Percentiles rank a stretch among this genome's conserved stretches.
phyloP scores from a whole-genome alignment of 2,113 vertebrate species.

The Vanacampus margaritifer region DNA sequence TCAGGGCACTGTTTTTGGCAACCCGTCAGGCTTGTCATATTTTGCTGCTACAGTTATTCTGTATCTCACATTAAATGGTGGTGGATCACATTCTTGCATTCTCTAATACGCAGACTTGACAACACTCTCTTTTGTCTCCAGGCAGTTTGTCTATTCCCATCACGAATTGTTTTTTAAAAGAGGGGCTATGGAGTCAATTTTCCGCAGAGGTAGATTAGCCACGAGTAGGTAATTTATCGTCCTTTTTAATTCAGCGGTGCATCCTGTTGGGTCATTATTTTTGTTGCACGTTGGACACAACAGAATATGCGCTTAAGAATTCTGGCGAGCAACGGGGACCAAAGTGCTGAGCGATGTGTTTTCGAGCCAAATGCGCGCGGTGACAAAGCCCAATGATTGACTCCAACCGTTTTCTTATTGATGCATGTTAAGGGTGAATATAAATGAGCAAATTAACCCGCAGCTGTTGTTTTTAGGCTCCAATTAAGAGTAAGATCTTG shows the following conservation, averaged over 20 bases:
- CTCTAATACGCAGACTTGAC: not conserved
- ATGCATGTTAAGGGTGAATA: conserved; percentile 20
- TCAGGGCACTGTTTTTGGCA: no score
- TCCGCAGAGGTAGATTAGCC: conserved; percentile 24
- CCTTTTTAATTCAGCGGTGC: conserved; percentile 47
- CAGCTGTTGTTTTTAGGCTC: not conserved
- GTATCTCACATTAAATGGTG: not conserved
- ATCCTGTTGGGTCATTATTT: conserved; percentile 48
- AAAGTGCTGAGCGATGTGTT: conserved; percentile 52
- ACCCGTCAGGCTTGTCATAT: no score
- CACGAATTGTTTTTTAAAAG: not conserved
- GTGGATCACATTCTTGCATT: not conserved
- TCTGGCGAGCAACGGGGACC: conserved; percentile 44
- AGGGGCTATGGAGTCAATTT: not conserved
- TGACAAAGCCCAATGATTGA: conserved; percentile 32
- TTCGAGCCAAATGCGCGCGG: conserved; percentile 13
- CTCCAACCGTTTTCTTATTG: conserved; percentile 25
- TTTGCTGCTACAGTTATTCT: not conserved
- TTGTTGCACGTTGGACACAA: conserved; percentile 53
- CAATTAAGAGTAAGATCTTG: conserved; percentile 13
- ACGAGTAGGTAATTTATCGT: conserved; percentile 42
- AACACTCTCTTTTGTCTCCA: not conserved
- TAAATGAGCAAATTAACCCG: conserved; percentile 14
- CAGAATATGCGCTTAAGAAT: conserved; percentile 39
- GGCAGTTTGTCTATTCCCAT: not conserved